A percentile compares a stretch with the other conserved stretches of the same genome.
Evolutionary conservation across 2,888 invertebrate genomes (phyloP).

Genomic region (Spicauda simplicius): DNA sequence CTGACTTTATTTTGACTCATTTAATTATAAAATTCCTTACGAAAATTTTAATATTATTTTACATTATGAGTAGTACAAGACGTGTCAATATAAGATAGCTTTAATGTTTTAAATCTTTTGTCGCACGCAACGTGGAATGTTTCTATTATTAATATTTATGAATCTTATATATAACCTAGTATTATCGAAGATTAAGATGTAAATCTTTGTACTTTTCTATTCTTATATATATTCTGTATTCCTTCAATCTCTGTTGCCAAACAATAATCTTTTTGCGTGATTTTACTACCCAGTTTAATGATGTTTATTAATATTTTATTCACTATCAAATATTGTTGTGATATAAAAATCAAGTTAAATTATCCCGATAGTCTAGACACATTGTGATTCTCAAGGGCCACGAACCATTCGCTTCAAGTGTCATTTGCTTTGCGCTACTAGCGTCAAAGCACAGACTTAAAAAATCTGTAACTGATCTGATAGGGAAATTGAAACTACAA

Average conservation of each 20-base stretch:
- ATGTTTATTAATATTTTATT: not conserved
- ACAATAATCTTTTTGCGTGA: not conserved
- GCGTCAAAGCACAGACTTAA: no score
- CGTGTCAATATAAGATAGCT: conserved; percentile 37
- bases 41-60: not conserved
- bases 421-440: no score
- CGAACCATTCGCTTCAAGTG: no score
- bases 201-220: not conserved
- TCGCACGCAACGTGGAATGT: conserved; percentile 18
- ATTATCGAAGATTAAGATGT: not conserved
- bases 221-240: not conserved
- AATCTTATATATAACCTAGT: not conserved
- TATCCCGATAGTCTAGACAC: no score
- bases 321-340: not conserved
- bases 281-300: not conserved
- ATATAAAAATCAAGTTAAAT: no score
- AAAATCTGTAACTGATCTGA: no score
- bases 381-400: no score
- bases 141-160: not conserved
- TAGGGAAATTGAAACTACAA: no score
- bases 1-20: no score
- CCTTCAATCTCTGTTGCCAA: not conserved
- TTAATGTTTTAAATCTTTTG: conserved; percentile 28
- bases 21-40: not conserved
- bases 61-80: conserved; percentile 23